Base-by-base conservation (phyloP, 2,888 invertebrate species). In the Drosophila meridionalis region DNA sequence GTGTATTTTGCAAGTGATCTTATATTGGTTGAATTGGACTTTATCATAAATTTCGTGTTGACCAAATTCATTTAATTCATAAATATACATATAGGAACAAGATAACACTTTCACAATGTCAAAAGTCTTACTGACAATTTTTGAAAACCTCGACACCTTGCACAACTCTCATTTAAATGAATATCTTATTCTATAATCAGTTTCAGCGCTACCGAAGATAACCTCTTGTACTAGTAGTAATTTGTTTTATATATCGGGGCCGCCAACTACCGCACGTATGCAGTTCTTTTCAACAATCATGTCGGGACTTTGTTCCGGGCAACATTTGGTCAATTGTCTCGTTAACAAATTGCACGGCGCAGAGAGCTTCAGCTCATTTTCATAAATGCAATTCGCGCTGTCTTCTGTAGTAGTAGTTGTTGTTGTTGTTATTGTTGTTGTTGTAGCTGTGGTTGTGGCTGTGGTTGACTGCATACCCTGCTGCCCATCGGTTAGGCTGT, bases 301-400 rank as follows among this genome's bases (percentile, higher is more conserved):
- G 81, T 74, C 63, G 64, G 48, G 75, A 55, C 53, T 57, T 32
- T 59, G 55, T 53, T 26, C 52, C 48, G 66, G 55, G 74, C 36
- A 78, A 64, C 82, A 84, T 82, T 87, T 85, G 88, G 83, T 76
- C 88, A 88, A 88, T 86, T 88, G 88, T 83, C 78, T 82, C 70
- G 85, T 83, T 88, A 88, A 88, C 85, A 85, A 85, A 85, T 88
- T 86, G 88, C 71, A 70, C 45, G 68, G 59, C 67, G 70, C 76
- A 64, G 57, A 64, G 57, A 30, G 74, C 53, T 40, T 69, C 73
- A 85, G 83, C 85, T 86, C 81, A 80, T 86, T 89, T 87, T 89
- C 87, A 81, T 87, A 89, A 87, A 87, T 89, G 78, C 81, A 82
- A 69, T 60, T 43, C 65, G 65, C 60, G 68, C 32, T 59, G 50